phyloP scores from a whole-genome alignment of 2,113 vertebrate species.

The Crotalus tigris region DNA sequence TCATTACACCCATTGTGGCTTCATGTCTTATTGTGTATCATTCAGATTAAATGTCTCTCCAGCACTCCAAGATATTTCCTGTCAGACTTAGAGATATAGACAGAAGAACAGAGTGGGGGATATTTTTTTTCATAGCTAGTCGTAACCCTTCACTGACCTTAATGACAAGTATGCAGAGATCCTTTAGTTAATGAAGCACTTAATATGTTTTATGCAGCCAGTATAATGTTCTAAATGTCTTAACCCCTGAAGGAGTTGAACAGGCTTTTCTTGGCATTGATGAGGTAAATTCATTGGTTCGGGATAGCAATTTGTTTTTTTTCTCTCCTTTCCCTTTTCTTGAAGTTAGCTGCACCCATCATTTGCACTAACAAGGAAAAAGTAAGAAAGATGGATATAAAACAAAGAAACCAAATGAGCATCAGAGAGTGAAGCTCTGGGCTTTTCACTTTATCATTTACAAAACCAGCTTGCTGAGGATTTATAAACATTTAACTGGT shows the following conservation, averaged over 20 bases:
- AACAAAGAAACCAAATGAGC: slow-evolving; percentile 42
- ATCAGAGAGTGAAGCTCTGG: not conserved
- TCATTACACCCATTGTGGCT: slow-evolving; percentile 25
- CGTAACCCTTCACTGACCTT: slow-evolving; percentile 53
- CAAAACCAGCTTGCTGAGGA: slow-evolving; percentile 46
- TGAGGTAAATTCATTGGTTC: slow-evolving; percentile 64
- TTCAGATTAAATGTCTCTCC: slow-evolving; percentile 33
- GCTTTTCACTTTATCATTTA: slow-evolving; percentile 21
- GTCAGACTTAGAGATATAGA: slow-evolving; percentile 52
- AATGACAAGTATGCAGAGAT: slow-evolving; percentile 59
- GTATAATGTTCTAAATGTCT: slow-evolving; percentile 55
- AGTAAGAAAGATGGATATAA: slow-evolving; percentile 43
- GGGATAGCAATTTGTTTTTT: slow-evolving; percentile 1
- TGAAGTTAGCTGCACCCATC: slow-evolving; percentile 32
- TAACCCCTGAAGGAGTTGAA: slow-evolving; percentile 61
- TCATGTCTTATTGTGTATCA: slow-evolving; percentile 53
- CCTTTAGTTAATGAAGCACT: slow-evolving; percentile 61
- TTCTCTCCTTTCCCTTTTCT: slow-evolving; percentile 27
- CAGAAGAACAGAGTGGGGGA: slow-evolving; percentile 43
- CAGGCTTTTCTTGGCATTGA: slow-evolving; percentile 50
- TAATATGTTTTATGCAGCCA: slow-evolving; percentile 65
- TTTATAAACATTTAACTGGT: slow-evolving; percentile 18
- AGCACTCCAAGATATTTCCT: slow-evolving; percentile 46
- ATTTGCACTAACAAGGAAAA: slow-evolving; percentile 39
- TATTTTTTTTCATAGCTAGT: slow-evolving; percentile 35